Conservation (phyloP, 2,888 invertebrate genomes). For the Xiphydria camelus region DNA sequence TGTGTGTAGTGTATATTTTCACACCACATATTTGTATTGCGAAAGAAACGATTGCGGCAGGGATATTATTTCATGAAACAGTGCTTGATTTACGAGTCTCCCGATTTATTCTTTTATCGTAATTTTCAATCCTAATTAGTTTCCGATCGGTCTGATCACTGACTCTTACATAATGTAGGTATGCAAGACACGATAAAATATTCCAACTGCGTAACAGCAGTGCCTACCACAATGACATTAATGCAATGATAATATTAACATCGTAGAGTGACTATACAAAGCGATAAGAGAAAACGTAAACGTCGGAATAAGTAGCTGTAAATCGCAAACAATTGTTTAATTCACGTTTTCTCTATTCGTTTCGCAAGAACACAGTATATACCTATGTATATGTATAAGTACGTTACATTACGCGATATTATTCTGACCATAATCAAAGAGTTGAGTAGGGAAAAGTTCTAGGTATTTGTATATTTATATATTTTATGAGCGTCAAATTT, state of each 20-base stretch:
- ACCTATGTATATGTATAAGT: constrained; percentile 9
- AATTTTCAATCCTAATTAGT: no score
- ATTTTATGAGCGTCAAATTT: no score
- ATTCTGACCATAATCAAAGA: constrained; percentile 14
- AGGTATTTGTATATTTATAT: no score
- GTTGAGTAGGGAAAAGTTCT: constrained; percentile 6
- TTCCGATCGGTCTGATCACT: no score
- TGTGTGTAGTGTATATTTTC: no score
- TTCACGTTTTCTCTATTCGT: no score
- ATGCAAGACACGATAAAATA: constrained; percentile 1
- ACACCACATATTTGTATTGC: no score
- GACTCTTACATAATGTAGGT: no score
- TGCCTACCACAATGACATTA: constrained; percentile 7
- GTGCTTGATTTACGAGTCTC: no score
- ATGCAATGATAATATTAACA: constrained; percentile 11
- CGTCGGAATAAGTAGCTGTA: not conserved
- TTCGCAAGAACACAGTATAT: constrained; percentile 6
- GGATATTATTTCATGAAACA: no score
- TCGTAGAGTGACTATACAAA: constrained; percentile 5
- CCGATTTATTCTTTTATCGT: no score
- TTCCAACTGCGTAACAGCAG: constrained; percentile 7
- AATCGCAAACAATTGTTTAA: not conserved
- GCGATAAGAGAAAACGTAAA: not conserved
- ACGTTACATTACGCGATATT: constrained; percentile 1
- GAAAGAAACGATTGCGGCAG: no score